These are phyloP conservation scores for Folsomia candida DNA, from an alignment of 2,888 invertebrate genomes.

Conservation along the genomic window DNA sequence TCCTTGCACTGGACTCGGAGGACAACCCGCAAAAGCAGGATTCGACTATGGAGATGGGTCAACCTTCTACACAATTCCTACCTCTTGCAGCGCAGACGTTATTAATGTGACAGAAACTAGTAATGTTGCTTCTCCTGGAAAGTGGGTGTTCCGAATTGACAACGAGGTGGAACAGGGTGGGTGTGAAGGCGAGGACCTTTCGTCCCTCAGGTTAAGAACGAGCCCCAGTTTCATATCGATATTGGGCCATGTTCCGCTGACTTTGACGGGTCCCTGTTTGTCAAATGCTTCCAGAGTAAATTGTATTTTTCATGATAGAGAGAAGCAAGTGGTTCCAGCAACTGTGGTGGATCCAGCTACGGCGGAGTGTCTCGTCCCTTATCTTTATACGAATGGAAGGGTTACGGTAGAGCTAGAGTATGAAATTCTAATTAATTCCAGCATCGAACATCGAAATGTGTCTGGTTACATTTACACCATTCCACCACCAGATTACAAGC, in stretches of 20 bases:
- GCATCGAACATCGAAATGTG: background rate
- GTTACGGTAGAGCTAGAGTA: background rate
- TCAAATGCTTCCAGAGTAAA: background rate
- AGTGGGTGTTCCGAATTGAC: conserved; percentile 7
- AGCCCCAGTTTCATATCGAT: background rate
- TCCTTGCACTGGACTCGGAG: conserved; percentile 29
- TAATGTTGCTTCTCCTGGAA: background rate
- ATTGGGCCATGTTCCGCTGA: background rate
- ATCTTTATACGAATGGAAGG: background rate
- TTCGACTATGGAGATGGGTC: conserved; percentile 37
- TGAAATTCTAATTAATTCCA: background rate
- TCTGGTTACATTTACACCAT: background rate
- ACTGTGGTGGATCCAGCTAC: background rate
- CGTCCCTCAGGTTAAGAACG: background rate
- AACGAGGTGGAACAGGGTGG: too few relatives aligned
- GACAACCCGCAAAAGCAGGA: conserved; percentile 36
- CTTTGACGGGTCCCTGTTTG: background rate
- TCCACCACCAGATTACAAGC: background rate
- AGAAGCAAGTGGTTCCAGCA: background rate
- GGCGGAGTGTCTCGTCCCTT: background rate
- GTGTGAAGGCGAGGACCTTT: background rate
- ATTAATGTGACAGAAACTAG: background rate
- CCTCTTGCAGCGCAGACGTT: conserved; percentile 22
- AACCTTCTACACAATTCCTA: conserved; percentile 27
- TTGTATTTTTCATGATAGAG: background rate